phyloP scores from a whole-genome alignment of 2,888 invertebrate genomes.

The Choristoneura rosaceana region DNA sequence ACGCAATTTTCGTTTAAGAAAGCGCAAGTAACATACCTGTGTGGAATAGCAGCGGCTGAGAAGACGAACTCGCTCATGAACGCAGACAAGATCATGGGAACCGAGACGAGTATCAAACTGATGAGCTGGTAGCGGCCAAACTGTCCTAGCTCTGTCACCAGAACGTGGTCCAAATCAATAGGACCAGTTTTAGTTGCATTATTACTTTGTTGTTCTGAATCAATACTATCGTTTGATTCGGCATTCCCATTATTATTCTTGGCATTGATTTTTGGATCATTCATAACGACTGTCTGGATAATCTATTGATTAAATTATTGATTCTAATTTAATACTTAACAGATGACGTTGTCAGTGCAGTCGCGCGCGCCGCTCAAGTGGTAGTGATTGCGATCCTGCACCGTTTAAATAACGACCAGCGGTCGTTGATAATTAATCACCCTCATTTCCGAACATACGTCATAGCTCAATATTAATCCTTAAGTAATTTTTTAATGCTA shows the following conservation, averaged over 20 bases:
- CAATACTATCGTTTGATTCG: background rate
- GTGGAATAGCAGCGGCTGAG: constrained; percentile 88
- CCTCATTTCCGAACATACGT: background rate
- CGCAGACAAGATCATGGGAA: constrained; percentile 88
- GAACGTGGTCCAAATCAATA: background rate
- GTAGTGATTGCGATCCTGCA: background rate
- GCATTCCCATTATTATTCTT: background rate
- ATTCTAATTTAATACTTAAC: background rate
- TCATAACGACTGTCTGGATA: background rate
- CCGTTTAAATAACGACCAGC: background rate
- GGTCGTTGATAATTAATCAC: background rate
- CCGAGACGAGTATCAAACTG: constrained; percentile 85
- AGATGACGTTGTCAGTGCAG: background rate
- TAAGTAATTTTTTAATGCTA: background rate
- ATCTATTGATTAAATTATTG: background rate
- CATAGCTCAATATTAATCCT: background rate
- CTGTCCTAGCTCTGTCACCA: constrained; percentile 80
- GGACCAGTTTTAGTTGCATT: background rate
- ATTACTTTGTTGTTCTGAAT: background rate
- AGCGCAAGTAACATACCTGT: constrained; percentile 83
- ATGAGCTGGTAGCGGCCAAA: constrained; percentile 88
- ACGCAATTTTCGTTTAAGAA: background rate
- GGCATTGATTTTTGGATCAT: background rate
- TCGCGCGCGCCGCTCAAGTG: background rate
- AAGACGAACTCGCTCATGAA: constrained; percentile 89